These are phyloP conservation scores for Drosophila ironensis DNA, from an alignment of 1,140 invertebrate genomes.

Conservation along the genomic window DNA sequence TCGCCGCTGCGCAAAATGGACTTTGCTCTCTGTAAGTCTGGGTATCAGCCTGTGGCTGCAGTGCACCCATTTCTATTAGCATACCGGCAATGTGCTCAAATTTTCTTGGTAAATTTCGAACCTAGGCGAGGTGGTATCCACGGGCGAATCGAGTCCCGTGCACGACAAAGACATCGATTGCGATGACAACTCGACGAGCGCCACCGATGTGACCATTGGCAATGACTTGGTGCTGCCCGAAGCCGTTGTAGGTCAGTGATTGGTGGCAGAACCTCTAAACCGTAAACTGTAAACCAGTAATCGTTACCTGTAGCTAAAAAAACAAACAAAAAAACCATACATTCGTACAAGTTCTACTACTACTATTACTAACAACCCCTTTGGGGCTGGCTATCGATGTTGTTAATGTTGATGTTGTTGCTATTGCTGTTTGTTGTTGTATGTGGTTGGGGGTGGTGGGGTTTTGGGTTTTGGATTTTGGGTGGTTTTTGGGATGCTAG, in stretches of 20 bases:
- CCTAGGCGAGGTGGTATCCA: constrained; percentile 86
- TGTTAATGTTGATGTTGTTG: constrained; percentile 55
- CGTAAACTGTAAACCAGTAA: background rate
- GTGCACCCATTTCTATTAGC: background rate
- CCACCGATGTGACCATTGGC: constrained; percentile 83
- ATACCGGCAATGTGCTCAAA: constrained; percentile 27
- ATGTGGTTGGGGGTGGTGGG: background rate
- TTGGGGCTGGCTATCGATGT: constrained; percentile 44
- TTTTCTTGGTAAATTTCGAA: constrained; percentile 57
- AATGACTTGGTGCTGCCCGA: constrained; percentile 68
- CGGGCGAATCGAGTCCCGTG: constrained; percentile 86
- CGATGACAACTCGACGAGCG: constrained; percentile 84
- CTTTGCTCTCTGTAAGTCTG: constrained; percentile 87
- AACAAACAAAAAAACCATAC: constrained; percentile 2
- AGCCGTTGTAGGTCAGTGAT: constrained; percentile 86
- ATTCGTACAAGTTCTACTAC: background rate
- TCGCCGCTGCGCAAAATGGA: constrained; percentile 85
- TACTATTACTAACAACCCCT: constrained; percentile 12
- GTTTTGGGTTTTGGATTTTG: background rate
- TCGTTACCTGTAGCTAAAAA: constrained; percentile 32
- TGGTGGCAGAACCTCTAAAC: constrained; percentile 58
- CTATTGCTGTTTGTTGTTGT: constrained; percentile 52
- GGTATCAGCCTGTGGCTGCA: constrained; percentile 6
- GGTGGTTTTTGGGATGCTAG: constrained; percentile 14
- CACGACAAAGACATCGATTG: constrained; percentile 87